Percentiles rank a stretch among this genome's conserved stretches.
phyloP scores from a whole-genome alignment of 30 jellyfish, hydroid and myxozoan species.

The Hydractinia echinata region DNA sequence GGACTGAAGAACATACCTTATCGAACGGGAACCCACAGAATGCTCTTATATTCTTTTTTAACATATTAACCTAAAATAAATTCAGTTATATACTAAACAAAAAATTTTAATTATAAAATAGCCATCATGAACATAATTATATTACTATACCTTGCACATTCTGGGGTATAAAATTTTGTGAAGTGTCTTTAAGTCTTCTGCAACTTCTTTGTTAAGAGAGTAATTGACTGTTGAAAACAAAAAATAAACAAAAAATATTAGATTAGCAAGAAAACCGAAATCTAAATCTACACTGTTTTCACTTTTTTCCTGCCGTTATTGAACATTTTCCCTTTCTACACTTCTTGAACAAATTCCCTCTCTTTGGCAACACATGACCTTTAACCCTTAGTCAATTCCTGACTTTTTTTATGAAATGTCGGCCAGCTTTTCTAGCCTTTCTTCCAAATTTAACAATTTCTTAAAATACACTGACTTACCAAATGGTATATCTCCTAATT shows the following conservation, averaged over 20 bases:
- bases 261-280: too few species aligned
- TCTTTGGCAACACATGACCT: too few species aligned
- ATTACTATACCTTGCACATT: conserved; percentile 49
- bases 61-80: conserved; percentile 28
- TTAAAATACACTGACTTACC: conserved; percentile 31
- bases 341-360: too few species aligned
- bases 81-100: not conserved
- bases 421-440: too few species aligned
- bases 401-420: too few species aligned
- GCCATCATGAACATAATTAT: not conserved
- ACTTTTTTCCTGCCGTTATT: too few species aligned
- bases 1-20: conserved; percentile 21
- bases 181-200: conserved; percentile 60
- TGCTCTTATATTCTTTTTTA: conserved; percentile 50
- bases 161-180: conserved; percentile 44
- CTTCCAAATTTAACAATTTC: too few species aligned
- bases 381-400: too few species aligned
- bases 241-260: too few species aligned
- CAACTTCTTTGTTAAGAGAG: conserved; percentile 44
- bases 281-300: too few species aligned
- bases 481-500: conserved; percentile 61
- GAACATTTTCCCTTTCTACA: too few species aligned
- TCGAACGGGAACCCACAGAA: conserved; percentile 86
- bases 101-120: not conserved
- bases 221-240: conserved; percentile 25